phyloP scores from a whole-genome alignment of 2,888 invertebrate genomes.

The Lasioglossum lativentre region DNA sequence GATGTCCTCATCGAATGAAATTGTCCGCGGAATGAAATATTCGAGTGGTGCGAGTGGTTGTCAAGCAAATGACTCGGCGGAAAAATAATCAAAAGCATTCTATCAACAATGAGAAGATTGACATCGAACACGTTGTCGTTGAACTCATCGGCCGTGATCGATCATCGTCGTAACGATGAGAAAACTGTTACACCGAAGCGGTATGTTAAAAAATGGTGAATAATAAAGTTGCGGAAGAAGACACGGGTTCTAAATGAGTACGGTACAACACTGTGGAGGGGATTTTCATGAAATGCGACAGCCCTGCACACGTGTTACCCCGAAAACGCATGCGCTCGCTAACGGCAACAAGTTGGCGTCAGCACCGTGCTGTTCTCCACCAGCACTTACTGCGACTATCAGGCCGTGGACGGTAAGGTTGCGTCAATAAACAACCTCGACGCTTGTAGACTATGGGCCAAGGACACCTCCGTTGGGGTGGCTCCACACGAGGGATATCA shows the following conservation, averaged over 20 bases:
- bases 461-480: slow-evolving; percentile 63
- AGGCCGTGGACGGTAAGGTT: slow-evolving; percentile 47
- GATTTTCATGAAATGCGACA: slow-evolving; percentile 57
- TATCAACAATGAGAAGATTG: neutral
- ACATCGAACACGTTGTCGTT: neutral
- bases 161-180: neutral
- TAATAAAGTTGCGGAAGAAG: neutral
- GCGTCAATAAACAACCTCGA: slow-evolving; percentile 63
- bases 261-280: slow-evolving; percentile 44
- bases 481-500: slow-evolving; percentile 32
- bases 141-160: neutral
- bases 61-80: neutral
- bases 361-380: slow-evolving; percentile 60
- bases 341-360: slow-evolving; percentile 76
- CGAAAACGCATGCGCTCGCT: slow-evolving; percentile 72
- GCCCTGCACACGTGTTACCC: slow-evolving; percentile 60
- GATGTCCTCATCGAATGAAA: neutral
- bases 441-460: slow-evolving; percentile 62
- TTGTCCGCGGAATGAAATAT: neutral
- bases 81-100: neutral
- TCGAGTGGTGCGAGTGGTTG: neutral
- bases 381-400: slow-evolving; percentile 49
- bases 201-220: neutral
- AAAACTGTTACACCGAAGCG: neutral
- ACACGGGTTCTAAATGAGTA: slow-evolving; percentile 2